Base-by-base conservation (phyloP, 2,797 vertebrate genomes). In the Oreortyx pictus region DNA sequence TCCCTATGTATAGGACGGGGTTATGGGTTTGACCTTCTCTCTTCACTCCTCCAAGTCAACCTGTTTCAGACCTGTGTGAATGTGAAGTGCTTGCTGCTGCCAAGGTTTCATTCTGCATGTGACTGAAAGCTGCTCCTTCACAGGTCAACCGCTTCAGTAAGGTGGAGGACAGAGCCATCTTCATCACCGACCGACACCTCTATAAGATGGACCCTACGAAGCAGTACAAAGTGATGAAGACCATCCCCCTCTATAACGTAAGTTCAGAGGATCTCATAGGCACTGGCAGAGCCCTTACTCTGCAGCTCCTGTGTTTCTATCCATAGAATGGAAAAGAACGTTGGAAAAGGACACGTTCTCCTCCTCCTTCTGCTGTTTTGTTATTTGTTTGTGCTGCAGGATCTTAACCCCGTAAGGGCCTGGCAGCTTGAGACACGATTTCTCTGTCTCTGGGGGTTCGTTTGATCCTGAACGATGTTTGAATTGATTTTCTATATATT, bases 161-260 rank as follows among this genome's bases (percentile, higher is more conserved):
- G 94, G 98, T 99, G 27, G 98, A 99, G 97, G 98, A 99, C 97
- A 97, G 99, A 67, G 98, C 98, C 3, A 98, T 99, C 96, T 98
- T 99, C 96, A 98, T 99, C 92, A 99, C 99, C 5, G 99, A 99
- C 91, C 98, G 99, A 4, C 99, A 99, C 96, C 98, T 99, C 33
- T 99, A 99, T 95, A 99, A 99, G 98, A 98, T 99, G 99, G 99
- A 99, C 93, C 99, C 99, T 52, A 96, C 98, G 81, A 99, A 98
- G 97, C 98, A 99, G 96, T 99, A 99, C 97, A 99, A 99, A 47
- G 98, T 99, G 93, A 99, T 99, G 99, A 99, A 98, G 97, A 99
- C 98, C 95, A 99, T 98, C 94, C 99, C 99, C 3, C 98, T 99
- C 18, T 99, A 99, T 95, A 99, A 99, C 1, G 99, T 99, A 97